phyloP scores from a whole-genome alignment of 2,113 vertebrate species.

The Zapus hudsonius region DNA sequence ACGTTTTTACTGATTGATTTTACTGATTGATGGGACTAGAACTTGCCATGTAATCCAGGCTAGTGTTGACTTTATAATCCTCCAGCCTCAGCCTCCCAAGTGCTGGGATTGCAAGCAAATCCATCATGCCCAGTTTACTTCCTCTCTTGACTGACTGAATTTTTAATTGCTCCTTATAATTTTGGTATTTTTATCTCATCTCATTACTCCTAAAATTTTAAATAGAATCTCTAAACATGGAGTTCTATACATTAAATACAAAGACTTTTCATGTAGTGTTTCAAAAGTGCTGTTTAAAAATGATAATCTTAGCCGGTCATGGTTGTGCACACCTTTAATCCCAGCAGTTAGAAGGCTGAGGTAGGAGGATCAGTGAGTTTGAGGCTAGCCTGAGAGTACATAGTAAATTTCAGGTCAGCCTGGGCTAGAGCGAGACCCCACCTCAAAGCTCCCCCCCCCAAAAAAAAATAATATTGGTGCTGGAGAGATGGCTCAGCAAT shows the following conservation, averaged over 20 bases:
- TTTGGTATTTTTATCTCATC: conserved; percentile 13
- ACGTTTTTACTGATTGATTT: too few relatives aligned
- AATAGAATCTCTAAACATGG: neutral
- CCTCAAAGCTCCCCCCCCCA: too few relatives aligned
- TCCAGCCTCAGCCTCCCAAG: neutral
- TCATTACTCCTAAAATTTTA: conserved; percentile 34
- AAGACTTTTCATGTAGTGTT: neutral
- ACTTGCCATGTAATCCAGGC: neutral
- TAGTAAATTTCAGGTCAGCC: too few relatives aligned
- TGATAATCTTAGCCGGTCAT: too few relatives aligned
- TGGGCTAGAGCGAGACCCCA: too few relatives aligned
- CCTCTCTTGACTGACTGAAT: conserved; percentile 1
- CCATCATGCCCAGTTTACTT: neutral
- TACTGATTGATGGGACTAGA: neutral
- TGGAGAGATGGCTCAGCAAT: too few relatives aligned
- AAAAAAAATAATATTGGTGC: too few relatives aligned
- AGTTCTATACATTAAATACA: neutral
- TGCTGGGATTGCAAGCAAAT: neutral
- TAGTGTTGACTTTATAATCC: neutral
- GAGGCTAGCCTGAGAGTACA: too few relatives aligned
- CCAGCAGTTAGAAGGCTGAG: too few relatives aligned
- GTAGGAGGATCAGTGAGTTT: too few relatives aligned
- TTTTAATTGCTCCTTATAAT: conserved; percentile 26
- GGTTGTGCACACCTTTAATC: too few relatives aligned
- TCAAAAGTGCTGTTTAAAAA: neutral